These are phyloP conservation scores for Chlorocebus sabaeus DNA, from an alignment of 2,113 vertebrate genomes.

Conservation along the genomic window DNA sequence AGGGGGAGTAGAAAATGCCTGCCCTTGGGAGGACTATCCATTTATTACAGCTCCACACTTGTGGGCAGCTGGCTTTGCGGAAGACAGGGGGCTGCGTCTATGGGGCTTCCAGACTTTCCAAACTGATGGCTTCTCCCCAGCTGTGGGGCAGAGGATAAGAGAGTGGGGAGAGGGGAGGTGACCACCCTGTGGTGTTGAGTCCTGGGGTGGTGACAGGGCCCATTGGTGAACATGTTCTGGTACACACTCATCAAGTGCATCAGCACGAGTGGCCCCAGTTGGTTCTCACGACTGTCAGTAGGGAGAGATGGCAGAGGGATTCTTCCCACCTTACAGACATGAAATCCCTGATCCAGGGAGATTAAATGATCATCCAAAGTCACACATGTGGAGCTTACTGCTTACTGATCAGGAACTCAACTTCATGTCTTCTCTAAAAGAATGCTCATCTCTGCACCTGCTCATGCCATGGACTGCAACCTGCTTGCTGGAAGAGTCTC, in stretches of 20 bases:
- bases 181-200: background rate
- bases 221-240: accelerated
- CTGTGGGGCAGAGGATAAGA: background rate
- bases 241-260: background rate
- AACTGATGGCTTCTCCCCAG: background rate
- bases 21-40: constrained; percentile 77
- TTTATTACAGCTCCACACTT: constrained; percentile 78
- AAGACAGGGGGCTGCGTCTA: background rate
- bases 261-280: accelerated
- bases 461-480: background rate
- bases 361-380: background rate
- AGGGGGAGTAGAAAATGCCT: constrained; percentile 68
- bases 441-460: accelerated
- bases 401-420: background rate
- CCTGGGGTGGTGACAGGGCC: background rate
- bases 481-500: background rate
- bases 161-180: background rate
- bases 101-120: background rate
- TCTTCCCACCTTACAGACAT: background rate
- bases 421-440: background rate
- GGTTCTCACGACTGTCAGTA: background rate
- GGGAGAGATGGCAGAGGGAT: accelerated
- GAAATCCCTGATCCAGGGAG: background rate
- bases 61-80: constrained; percentile 66
- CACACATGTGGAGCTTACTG: accelerated